Conservation (phyloP, 2,888 invertebrate species). For the Dasysyrphus tricinctus region DNA sequence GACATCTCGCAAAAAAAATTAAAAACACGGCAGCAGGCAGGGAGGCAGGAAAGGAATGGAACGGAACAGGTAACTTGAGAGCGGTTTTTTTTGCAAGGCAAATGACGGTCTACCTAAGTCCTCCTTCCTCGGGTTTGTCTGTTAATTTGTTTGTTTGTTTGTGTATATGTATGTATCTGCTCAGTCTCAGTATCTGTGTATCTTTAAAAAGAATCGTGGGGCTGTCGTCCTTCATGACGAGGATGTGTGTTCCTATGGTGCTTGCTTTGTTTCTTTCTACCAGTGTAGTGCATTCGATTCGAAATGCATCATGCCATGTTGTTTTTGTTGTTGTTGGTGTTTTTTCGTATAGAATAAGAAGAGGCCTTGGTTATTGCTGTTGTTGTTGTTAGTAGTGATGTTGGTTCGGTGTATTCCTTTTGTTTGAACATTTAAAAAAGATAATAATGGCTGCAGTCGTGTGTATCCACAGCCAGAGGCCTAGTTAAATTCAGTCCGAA, state of each 20-base stretch:
- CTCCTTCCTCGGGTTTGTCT: constrained; percentile 46
- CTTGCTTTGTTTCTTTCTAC: constrained; percentile 1
- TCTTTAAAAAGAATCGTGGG: constrained; percentile 41
- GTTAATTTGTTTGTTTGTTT: constrained; percentile 45
- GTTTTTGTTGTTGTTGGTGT: constrained; percentile 33
- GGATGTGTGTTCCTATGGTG: constrained; percentile 35
- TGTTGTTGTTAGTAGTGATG: background rate
- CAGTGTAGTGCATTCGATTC: constrained; percentile 43
- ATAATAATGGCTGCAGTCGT: constrained; percentile 75
- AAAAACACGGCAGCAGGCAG: constrained; percentile 19
- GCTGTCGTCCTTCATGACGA: constrained; percentile 63
- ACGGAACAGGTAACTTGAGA: constrained; percentile 56
- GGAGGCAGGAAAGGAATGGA: background rate
- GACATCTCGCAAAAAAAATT: constrained; percentile 37
- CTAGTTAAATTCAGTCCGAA: constrained; percentile 71
- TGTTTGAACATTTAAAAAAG: constrained; percentile 75
- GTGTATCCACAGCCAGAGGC: constrained; percentile 75
- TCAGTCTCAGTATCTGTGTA: constrained; percentile 30
- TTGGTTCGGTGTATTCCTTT: constrained; percentile 59
- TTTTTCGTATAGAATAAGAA: background rate
- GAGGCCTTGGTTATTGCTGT: constrained; percentile 17
- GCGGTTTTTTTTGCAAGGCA: constrained; percentile 60
- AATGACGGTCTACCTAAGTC: constrained; percentile 69
- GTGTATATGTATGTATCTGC: constrained; percentile 5
- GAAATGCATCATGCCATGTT: constrained; percentile 38